Base-by-base conservation (phyloP, 1,140 invertebrate species). In the Diorhabda elongata region DNA sequence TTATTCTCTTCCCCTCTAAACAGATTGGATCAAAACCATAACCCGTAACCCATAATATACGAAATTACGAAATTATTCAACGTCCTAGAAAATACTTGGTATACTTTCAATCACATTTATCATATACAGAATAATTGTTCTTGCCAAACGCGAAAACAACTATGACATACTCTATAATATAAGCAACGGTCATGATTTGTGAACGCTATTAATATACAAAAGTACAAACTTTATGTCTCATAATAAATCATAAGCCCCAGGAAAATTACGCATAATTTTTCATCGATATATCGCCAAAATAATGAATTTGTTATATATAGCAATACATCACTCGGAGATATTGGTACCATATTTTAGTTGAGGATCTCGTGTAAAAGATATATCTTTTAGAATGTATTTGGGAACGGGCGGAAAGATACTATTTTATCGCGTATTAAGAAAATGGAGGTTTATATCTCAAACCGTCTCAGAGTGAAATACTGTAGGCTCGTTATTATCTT, bases 231-330 rank as follows among this genome's bases (percentile, higher is more conserved):
- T 52, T 52, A 52, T 52, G 3, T 52, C 47, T n/a, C 47, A 6
- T n/a, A n/a, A 52, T 52, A 52, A 52, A 52, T 52, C 47, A 52
- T n/a, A n/a, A 52, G 47, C 47, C 6, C 6, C 47, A 52, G 47
- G 47, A 52, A 52, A 52, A 52, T 52, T 52, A 52, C 47, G n/a
- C n/a, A n/a, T 52, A 52, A 52, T 52, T 52, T 52, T 52, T 52
- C 47, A 52, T 52, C 47, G 47, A 52, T 52, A 52, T 52, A 52
- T 52, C 47, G 47, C 47, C n/a, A 52, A 52, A 52, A 52, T 52
- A 52, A 52, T 52, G 47, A 52, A 52, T 52, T 52, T 52, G 47
- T 52, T 52, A 52, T 52, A 52, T 52, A 52, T 8, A 52, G 47
- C 47, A n/a, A 52, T 52, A 52, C 6, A 52, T 52, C 47, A 52